Conservation (phyloP, 2,888 invertebrate genomes). For the Drosophila pegasa region DNA sequence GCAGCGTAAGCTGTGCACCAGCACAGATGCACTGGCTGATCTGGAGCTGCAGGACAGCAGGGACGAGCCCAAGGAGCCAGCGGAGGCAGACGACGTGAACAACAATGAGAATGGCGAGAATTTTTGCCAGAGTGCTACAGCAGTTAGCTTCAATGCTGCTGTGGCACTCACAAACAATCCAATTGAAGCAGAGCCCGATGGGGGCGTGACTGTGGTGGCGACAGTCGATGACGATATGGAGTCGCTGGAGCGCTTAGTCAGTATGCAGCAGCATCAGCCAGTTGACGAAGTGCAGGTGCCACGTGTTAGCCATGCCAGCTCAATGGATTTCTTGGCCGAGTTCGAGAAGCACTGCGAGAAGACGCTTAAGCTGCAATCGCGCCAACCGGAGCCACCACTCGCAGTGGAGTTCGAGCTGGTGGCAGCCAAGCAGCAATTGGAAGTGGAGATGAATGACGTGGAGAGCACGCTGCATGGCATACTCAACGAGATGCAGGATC, state of each 20-base stretch:
- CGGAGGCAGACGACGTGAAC: conserved; percentile 62
- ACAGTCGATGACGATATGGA: conserved; percentile 30
- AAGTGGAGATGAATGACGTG: conserved; percentile 79
- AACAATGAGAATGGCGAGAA: conserved; percentile 68
- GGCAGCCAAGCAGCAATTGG: conserved; percentile 62
- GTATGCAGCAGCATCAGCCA: conserved; percentile 10
- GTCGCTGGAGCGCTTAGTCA: conserved; percentile 12
- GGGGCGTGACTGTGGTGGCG: not conserved
- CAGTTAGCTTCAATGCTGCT: conserved; percentile 77
- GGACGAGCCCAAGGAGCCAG: conserved; percentile 33
- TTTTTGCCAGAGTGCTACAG: conserved; percentile 79
- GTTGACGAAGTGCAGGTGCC: conserved; percentile 7
- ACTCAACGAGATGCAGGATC: conserved; percentile 82
- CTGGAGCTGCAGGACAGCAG: not conserved
- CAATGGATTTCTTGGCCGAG: conserved; percentile 79
- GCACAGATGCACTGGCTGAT: not conserved
- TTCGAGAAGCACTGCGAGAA: conserved; percentile 76
- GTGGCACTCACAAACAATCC: conserved; percentile 61
- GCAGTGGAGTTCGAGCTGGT: conserved; percentile 17
- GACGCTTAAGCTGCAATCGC: conserved; percentile 42
- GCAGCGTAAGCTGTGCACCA: conserved; percentile 51
- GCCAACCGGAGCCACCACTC: not conserved
- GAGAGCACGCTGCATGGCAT: conserved; percentile 81
- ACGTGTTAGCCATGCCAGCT: conserved; percentile 24
- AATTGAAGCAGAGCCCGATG: conserved; percentile 61